These are phyloP conservation scores for Coleophora deauratella DNA, from an alignment of 2,888 invertebrate species.

Conservation along the genomic window DNA sequence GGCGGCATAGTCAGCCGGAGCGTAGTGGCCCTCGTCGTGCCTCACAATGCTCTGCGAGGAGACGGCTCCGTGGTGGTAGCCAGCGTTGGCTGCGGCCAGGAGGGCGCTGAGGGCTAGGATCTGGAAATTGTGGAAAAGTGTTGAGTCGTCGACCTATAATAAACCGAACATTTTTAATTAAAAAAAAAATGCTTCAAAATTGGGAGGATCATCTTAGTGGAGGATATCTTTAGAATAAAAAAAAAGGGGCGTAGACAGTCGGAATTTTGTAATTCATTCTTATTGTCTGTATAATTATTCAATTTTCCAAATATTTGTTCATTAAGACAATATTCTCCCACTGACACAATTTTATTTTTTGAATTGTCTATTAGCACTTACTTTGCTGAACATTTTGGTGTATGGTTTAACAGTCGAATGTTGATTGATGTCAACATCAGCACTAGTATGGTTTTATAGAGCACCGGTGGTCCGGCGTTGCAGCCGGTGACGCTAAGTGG, in stretches of 20 bases:
- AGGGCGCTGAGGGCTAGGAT: constrained; percentile 51
- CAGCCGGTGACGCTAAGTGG: constrained; percentile 37
- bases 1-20: constrained; percentile 17
- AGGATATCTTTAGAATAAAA: too few species aligned
- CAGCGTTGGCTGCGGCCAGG: constrained; percentile 60
- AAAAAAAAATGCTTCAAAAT: too few species aligned
- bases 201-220: too few species aligned
- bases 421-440: constrained; percentile 45
- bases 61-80: constrained; percentile 42
- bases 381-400: constrained; percentile 56
- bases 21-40: constrained; percentile 42
- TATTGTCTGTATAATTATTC: too few species aligned
- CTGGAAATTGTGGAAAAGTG: constrained; percentile 33
- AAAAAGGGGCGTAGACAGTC: too few species aligned
- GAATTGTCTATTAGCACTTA: constrained; percentile 28
- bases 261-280: too few species aligned
- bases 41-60: constrained; percentile 51
- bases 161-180: too few species aligned
- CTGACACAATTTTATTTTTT: too few species aligned
- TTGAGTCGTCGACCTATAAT: too few species aligned
- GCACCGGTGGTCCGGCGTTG: constrained; percentile 17
- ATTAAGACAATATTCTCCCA: too few species aligned
- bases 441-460: constrained; percentile 52
- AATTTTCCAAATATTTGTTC: too few species aligned
- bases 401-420: constrained; percentile 37